Percentiles rank a stretch among this genome's conserved stretches.
phyloP scores from a whole-genome alignment of 2,797 vertebrate species.

The Halcyon badia region DNA sequence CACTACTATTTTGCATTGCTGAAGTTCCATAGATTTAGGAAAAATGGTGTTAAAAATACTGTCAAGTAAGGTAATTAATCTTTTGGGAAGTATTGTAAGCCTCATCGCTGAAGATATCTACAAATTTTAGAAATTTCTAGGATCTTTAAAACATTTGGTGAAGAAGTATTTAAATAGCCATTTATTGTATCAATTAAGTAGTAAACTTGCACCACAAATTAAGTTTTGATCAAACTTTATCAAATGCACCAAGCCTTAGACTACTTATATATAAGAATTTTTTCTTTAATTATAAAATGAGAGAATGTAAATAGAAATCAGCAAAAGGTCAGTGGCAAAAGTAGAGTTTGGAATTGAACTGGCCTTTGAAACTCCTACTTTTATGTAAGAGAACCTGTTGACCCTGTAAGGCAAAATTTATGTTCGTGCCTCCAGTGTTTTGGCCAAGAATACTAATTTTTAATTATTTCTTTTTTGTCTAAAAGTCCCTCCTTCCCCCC shows the following conservation, averaged over 20 bases:
- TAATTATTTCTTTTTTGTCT: background rate
- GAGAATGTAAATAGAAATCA: background rate
- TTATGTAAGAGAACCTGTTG: background rate
- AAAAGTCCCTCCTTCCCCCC: background rate
- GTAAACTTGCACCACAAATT: background rate
- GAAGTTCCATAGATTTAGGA: background rate
- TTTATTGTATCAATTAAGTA: background rate
- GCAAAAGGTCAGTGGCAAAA: background rate
- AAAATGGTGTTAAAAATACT: background rate
- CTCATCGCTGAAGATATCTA: background rate
- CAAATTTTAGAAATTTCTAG: background rate
- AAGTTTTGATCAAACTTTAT: background rate
- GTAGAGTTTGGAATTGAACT: background rate
- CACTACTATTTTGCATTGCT: background rate
- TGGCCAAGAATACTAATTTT: background rate
- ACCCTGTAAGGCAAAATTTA: background rate
- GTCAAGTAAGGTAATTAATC: background rate
- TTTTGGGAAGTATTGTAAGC: background rate
- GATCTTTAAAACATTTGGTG: background rate
- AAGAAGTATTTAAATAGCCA: background rate
- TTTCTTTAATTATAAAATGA: background rate
- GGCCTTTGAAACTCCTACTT: background rate
- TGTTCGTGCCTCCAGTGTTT: background rate
- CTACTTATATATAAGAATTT: background rate
- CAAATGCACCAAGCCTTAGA: background rate